These are phyloP conservation scores for Penelope pileata DNA, from an alignment of 2,113 vertebrate genomes.

Conservation along the genomic window DNA sequence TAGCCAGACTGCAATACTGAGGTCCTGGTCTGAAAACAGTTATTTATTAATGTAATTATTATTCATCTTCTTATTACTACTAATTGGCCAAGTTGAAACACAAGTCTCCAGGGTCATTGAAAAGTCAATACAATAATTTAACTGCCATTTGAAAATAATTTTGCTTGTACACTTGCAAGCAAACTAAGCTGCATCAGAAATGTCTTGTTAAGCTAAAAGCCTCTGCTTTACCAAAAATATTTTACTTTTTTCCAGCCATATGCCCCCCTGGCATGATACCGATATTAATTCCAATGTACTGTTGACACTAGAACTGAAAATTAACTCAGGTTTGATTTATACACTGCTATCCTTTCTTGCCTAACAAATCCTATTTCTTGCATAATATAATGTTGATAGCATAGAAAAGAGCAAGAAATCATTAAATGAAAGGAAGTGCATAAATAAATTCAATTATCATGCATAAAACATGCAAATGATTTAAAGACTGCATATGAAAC, in stretches of 20 bases:
- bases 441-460: slow-evolving; percentile 83
- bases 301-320: slow-evolving; percentile 26
- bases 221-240: slow-evolving; percentile 15
- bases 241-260: not conserved
- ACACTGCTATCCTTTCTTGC: slow-evolving; percentile 14
- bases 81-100: slow-evolving; percentile 67
- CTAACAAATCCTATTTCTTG: slow-evolving; percentile 61
- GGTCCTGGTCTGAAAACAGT: slow-evolving; percentile 41
- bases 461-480: slow-evolving; percentile 85
- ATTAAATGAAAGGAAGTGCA: slow-evolving; percentile 81
- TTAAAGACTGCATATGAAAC: slow-evolving; percentile 81
- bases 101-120: slow-evolving; percentile 53
- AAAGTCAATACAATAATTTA: slow-evolving; percentile 68
- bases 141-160: slow-evolving; percentile 62
- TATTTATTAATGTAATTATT: slow-evolving; percentile 56
- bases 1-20: slow-evolving; percentile 29
- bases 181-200: slow-evolving; percentile 50
- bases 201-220: slow-evolving; percentile 16
- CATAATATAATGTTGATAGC: slow-evolving; percentile 66
- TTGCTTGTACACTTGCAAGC: slow-evolving; percentile 46
- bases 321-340: slow-evolving; percentile 15
- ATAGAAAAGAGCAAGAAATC: slow-evolving; percentile 76
- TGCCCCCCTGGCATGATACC: slow-evolving; percentile 2
- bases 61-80: slow-evolving; percentile 52
- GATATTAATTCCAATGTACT: slow-evolving; percentile 10